Base-by-base conservation (phyloP, 2,888 invertebrate species). In the Oxyteleia sp. region DNA sequence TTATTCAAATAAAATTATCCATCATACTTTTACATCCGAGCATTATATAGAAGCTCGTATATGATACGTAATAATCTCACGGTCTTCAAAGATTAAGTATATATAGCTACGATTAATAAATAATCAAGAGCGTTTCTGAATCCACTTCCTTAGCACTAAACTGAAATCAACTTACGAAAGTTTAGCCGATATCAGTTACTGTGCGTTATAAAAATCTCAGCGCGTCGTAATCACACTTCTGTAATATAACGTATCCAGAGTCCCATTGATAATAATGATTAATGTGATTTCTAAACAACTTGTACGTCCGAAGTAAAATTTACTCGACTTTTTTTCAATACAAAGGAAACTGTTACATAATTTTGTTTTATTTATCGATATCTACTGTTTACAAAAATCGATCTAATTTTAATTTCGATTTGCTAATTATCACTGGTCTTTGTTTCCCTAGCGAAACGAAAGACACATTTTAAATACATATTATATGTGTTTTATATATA, bases 211-310 rank as follows among this genome's bases (percentile, higher is more conserved):
- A 75, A 64, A 64, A 68, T 74, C 8, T 61, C 47, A 53, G 61
- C 53, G 41, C 41, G 49, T 69, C 78, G 81, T 83, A 81, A 85
- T 81, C 76, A 78, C 59, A 51, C 29, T 38, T n/a, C 64, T 49
- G 43, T 63, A 41, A 20, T 47, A 53, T 53, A 26, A 29, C 51
- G 61, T 20, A 68, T 75, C 32, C 53, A 69, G 43, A 47, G 61
- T 29, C 59, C 49, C 26, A 18, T 29, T 53, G 83, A 85, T 85
- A 76, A 71, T 78, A 47, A 55, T 84, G 75, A 74, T 80, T 76
- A 66, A 82, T 53, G 41, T 41, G 68, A 79, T 71, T 75, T 68
- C 10, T 23, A 61, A 74, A n/a, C 43, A 51, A 63, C 43, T 66
- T 45, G 26, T 13, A 38, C 53, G 68, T 71, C 57, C n/a, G 16